Evolutionary conservation across 2,888 invertebrate species (phyloP), one percentile per base, ranked within the genome.

Genomic region (Trachelus tabidus): DNA sequence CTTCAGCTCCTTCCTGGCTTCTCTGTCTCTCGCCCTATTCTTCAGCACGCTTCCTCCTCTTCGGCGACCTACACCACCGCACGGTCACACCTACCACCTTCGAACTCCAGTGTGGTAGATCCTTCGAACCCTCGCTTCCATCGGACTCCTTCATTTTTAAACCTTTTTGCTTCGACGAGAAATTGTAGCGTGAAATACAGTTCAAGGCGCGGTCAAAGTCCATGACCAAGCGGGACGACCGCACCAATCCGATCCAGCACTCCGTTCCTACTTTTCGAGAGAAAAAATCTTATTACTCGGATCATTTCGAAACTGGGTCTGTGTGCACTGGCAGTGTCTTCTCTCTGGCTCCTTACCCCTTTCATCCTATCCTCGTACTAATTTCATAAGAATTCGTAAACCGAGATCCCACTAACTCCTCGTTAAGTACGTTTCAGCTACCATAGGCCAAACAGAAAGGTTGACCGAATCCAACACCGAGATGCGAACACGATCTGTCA

Each of bases 401-500:
- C 4, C 71, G 71, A 71, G 31, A 23, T 15, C 71, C 31, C 31
- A 30, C 71, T 71, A 31, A 71, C 30, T 71, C 31, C 33, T 15
- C 12, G 71, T 33, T 71, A 71, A 71, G 33, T 33, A 33, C 71
- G n/a, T 71, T 71, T 56, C 2, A 56, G 23, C 23, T 56, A 9
- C 40, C 11, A 11, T 31, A 12, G 71, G 33, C 30, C 31, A 71
- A 71, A 33, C 11, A 71, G 31, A 33, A 31, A 71, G 15, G 33
- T 30, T 30, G 71, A 6, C 1, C 4, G 31, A 71, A 71, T 71
- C 6, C 71, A 33, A 71, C 71, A 71, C 71, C 71, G 33, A 30
- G 71, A 71, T 79, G 80, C 81, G 86, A 88, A 89, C 87, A 84
- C 87, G 89, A 89, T 89, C 89, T 87, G 88, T 89, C 89, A 89